These are phyloP conservation scores for Crenichthys baileyi DNA, from an alignment of 2,797 vertebrate species.

Conservation along the genomic window DNA sequence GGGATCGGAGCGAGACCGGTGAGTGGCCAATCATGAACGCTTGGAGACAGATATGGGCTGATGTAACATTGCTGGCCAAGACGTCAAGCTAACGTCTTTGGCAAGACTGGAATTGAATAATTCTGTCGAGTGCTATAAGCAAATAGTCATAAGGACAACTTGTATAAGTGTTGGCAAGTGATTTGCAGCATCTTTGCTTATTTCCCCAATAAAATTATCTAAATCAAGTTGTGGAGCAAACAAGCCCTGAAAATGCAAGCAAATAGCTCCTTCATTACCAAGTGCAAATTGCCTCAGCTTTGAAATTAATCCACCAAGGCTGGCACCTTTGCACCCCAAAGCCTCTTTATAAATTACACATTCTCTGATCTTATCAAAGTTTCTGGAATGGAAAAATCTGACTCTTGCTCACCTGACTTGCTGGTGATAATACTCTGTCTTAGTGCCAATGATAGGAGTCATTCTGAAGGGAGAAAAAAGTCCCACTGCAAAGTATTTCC, in stretches of 20 bases:
- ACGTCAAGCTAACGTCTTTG: slow-evolving; percentile 4
- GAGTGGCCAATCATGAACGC: slow-evolving; percentile 40
- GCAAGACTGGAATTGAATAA: slow-evolving; percentile 5
- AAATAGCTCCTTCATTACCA: slow-evolving; percentile 68
- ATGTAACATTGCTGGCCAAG: slow-evolving; percentile 7
- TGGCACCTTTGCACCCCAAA: slow-evolving; percentile 69
- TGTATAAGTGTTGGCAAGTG: slow-evolving; percentile 20
- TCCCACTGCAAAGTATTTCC: slow-evolving; percentile 28
- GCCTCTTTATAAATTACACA: slow-evolving; percentile 59
- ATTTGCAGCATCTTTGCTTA: slow-evolving; percentile 30
- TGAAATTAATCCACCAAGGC: slow-evolving; percentile 72
- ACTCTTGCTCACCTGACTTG: slow-evolving; percentile 54
- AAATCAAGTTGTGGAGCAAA: slow-evolving; percentile 61
- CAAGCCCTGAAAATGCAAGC: slow-evolving; percentile 60
- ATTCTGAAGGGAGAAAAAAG: slow-evolving; percentile 21
- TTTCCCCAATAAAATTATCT: slow-evolving; percentile 61
- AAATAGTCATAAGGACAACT: slow-evolving; percentile 24
- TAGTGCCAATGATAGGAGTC: slow-evolving; percentile 24
- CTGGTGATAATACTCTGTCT: slow-evolving; percentile 48
- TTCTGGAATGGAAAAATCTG: slow-evolving; percentile 26
- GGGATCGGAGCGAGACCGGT: slow-evolving; percentile 34
- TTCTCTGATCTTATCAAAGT: slow-evolving; percentile 63
- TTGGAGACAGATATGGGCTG: slow-evolving; percentile 21
- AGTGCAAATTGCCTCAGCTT: slow-evolving; percentile 73
- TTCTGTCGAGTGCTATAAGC: slow-evolving; percentile 17